A percentile compares a stretch with the other conserved stretches of the same genome.
These are phyloP conservation scores for Xiphophorus maculatus DNA, from an alignment of 2,113 vertebrate species.

Conservation along the genomic window DNA sequence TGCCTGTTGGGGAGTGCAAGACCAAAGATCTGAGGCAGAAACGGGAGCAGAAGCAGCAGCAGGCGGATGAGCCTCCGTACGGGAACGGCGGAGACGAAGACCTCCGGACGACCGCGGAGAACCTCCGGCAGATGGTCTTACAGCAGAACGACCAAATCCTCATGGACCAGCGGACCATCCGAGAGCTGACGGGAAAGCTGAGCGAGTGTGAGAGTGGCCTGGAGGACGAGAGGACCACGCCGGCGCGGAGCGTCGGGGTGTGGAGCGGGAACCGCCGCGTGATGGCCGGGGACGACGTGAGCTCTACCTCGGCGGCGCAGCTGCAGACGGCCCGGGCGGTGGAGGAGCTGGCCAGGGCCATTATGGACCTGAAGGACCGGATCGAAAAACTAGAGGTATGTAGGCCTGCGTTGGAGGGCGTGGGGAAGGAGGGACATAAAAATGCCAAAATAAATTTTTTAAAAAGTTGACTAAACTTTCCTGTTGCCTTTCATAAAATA, in stretches of 20 bases:
- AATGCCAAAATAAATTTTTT: no score
- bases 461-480: no score
- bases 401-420: conserved; percentile 30
- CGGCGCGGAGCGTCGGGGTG: conserved; percentile 76
- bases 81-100: conserved; percentile 79
- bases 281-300: conserved; percentile 87
- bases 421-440: no score
- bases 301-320: conserved; percentile 75
- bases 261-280: conserved; percentile 85
- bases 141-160: conserved; percentile 94
- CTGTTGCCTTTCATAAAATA: no score
- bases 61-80: conserved; percentile 68
- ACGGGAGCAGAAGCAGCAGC: conserved; percentile 28
- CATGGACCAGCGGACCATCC: conserved; percentile 90
- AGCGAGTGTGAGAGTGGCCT: conserved; percentile 90
- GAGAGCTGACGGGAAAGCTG: conserved; percentile 92
- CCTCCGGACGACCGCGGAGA: conserved; percentile 88
- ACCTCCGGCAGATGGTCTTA: conserved; percentile 89
- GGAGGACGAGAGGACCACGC: conserved; percentile 77
- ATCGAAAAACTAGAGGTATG: conserved; percentile 98
- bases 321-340: conserved; percentile 82
- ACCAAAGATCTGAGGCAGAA: conserved; percentile 58
- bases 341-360: conserved; percentile 91
- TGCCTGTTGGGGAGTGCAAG: conserved; percentile 84
- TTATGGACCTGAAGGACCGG: conserved; percentile 92